Conservation (phyloP, 1,140 invertebrate species). For the Doryteuthis pealeii region DNA sequence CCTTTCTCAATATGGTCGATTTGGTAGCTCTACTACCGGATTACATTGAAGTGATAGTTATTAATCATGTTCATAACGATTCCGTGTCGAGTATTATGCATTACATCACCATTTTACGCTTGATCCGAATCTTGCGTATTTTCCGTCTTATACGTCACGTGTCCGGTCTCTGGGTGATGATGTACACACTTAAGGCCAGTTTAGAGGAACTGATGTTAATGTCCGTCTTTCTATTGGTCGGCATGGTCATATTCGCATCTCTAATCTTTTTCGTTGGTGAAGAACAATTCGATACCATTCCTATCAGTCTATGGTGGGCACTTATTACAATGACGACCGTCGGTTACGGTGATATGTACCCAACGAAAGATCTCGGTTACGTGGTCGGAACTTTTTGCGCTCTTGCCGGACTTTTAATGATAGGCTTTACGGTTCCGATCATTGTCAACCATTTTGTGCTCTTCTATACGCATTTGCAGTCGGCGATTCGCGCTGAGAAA, state of each 20-base stretch:
- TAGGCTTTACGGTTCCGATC: constrained; percentile 91
- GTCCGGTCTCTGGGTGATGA: constrained; percentile 93
- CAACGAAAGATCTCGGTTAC: constrained; percentile 49
- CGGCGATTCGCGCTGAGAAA: not conserved
- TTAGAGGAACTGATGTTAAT: constrained; percentile 97
- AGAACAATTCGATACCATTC: constrained; percentile 70
- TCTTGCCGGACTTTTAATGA: constrained; percentile 99
- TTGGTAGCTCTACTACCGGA: constrained; percentile 58
- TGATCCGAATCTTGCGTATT: constrained; percentile 41
- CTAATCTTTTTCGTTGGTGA: constrained; percentile 66
- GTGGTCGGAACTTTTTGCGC: constrained; percentile 68
- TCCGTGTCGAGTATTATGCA: not conserved
- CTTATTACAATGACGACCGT: constrained; percentile 93
- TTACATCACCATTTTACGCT: constrained; percentile 18
- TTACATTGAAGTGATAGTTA: constrained; percentile 37
- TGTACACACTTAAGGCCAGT: constrained; percentile 94
- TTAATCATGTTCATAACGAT: constrained; percentile 12
- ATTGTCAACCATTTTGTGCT: constrained; percentile 66
- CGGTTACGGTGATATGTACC: constrained; percentile 92
- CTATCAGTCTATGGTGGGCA: constrained; percentile 96
- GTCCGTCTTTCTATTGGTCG: constrained; percentile 97
- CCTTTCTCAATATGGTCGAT: constrained; percentile 59
- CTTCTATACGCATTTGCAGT: constrained; percentile 73
- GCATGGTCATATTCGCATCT: constrained; percentile 96
- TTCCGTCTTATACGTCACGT: constrained; percentile 68